These are phyloP conservation scores for Epicampocera succincta DNA, from an alignment of 2,888 invertebrate species.

Conservation along the genomic window DNA sequence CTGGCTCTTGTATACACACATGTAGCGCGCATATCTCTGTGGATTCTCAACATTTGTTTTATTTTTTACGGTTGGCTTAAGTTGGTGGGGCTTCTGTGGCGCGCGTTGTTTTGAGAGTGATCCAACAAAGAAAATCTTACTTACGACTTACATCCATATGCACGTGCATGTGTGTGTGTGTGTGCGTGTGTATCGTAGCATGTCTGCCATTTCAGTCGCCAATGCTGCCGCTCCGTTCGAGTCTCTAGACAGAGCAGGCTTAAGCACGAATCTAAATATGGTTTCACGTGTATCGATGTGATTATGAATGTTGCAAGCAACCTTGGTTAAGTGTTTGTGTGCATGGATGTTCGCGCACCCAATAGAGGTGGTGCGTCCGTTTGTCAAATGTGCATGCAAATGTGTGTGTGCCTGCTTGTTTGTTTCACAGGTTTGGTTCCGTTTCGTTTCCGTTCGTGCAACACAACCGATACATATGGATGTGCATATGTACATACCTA, in stretches of 20 bases:
- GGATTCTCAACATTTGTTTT: constrained; percentile 42
- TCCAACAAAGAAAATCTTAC: constrained; percentile 21
- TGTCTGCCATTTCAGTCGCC: constrained; percentile 33
- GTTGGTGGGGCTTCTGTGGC: background rate
- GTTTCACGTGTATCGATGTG: background rate
- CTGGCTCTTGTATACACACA: constrained; percentile 13
- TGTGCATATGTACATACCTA: background rate
- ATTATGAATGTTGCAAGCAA: constrained; percentile 35
- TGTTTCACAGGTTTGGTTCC: constrained; percentile 49
- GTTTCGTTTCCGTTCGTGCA: constrained; percentile 68
- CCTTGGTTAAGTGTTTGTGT: background rate
- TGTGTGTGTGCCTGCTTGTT: constrained; percentile 1
- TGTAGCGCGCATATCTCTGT: constrained; percentile 55
- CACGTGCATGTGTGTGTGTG: background rate
- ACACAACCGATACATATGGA: background rate
- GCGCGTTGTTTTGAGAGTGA: constrained; percentile 26
- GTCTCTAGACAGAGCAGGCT: constrained; percentile 34
- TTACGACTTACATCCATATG: constrained; percentile 5
- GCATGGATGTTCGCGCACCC: background rate
- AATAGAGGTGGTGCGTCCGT: constrained; percentile 34
- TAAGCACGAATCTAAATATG: constrained; percentile 20
- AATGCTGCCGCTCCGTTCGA: constrained; percentile 29
- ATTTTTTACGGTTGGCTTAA: constrained; percentile 5
- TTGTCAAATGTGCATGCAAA: background rate
- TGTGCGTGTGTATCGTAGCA: background rate